These are phyloP conservation scores for Chroicocephalus ridibundus DNA, from an alignment of 2,113 vertebrate genomes.

Conservation along the genomic window DNA sequence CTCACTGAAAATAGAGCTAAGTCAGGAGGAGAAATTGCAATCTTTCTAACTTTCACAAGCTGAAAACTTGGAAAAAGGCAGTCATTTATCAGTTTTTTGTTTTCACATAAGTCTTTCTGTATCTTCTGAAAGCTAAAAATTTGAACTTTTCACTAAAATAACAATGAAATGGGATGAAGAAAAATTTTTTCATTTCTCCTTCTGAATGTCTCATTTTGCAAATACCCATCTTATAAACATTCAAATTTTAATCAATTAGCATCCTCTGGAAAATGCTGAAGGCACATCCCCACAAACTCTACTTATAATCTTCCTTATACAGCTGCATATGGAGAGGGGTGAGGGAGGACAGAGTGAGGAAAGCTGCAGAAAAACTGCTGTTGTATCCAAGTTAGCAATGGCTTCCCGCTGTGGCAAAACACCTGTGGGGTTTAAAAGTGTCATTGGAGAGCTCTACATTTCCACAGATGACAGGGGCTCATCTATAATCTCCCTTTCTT, in stretches of 20 bases:
- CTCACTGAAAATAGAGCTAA: constrained; percentile 55
- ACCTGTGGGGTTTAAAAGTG: not conserved
- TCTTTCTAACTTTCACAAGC: constrained; percentile 23
- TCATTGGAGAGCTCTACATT: not conserved
- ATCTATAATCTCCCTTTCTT: not conserved
- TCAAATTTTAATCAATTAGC: constrained; percentile 8
- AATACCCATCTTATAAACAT: not conserved
- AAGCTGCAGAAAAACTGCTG: not conserved
- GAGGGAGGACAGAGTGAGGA: not conserved
- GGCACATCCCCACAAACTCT: not conserved
- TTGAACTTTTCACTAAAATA: constrained; percentile 16
- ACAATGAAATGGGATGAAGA: not conserved
- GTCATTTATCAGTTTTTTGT: not conserved
- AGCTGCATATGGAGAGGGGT: not conserved
- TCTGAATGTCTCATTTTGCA: constrained; percentile 24
- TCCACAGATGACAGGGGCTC: not conserved
- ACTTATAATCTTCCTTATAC: not conserved
- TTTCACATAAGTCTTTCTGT: not conserved
- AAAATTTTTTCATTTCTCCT: not conserved
- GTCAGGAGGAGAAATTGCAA: constrained; percentile 13
- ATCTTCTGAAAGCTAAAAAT: constrained; percentile 11
- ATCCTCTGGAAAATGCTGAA: constrained; percentile 6
- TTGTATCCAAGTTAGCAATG: not conserved
- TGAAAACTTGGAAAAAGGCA: constrained; percentile 17
- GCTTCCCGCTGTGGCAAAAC: not conserved